Conservation (phyloP, 1,140 invertebrate genomes). For the Camponotus floridanus region DNA sequence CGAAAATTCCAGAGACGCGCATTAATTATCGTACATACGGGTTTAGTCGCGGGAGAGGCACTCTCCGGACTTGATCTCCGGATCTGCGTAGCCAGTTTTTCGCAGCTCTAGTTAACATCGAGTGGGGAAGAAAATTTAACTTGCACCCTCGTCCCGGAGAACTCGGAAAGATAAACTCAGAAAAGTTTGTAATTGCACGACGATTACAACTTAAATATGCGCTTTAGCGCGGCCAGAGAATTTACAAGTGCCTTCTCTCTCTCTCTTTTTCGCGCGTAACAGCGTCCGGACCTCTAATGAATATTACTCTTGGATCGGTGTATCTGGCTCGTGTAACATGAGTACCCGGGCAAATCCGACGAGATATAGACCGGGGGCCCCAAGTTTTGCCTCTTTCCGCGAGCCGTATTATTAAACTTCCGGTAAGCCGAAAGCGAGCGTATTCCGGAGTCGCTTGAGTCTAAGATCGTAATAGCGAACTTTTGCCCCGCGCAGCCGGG, state of each 20-base stretch:
- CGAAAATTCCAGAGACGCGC: conserved; percentile 6
- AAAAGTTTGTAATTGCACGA: conserved; percentile 58
- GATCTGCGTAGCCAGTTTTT: not conserved
- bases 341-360: conserved; percentile 56
- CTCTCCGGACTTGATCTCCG: not conserved
- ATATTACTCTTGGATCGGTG: conserved; percentile 60
- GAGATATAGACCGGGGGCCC: conserved; percentile 5
- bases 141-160: not conserved
- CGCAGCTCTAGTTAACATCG: not conserved
- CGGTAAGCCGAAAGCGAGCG: conserved; percentile 51
- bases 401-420: conserved; percentile 72
- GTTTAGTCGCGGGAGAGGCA: not conserved
- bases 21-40: not conserved
- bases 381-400: conserved; percentile 65
- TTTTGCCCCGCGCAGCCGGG: conserved; percentile 53
- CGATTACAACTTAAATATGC: conserved; percentile 60
- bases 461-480: conserved; percentile 69
- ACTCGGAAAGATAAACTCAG: conserved; percentile 47
- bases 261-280: not conserved
- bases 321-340: conserved; percentile 30
- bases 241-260: conserved; percentile 21
- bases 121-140: no score
- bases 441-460: conserved; percentile 40
- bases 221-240: conserved; percentile 44
- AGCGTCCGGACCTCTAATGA: conserved; percentile 50